These are phyloP conservation scores for Glossophaga mutica DNA, from an alignment of 2,797 vertebrate genomes.

Conservation along the genomic window DNA sequence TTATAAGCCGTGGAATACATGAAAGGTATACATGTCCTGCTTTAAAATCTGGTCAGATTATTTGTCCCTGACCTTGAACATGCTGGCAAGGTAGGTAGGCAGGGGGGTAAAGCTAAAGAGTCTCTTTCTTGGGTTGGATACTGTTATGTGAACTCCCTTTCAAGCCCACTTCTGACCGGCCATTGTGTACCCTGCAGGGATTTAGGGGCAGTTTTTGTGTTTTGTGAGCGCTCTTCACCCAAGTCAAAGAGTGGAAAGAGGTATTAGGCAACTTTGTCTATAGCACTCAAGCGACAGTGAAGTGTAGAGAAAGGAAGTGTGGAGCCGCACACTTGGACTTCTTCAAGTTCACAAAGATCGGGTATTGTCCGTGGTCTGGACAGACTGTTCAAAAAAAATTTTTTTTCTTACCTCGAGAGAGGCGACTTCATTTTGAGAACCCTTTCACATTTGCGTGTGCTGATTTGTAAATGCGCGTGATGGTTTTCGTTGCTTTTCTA, in stretches of 20 bases:
- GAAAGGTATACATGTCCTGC: not conserved
- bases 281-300: not conserved
- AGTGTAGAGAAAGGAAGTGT: not conserved
- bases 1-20: not conserved
- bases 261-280: rapidly evolving
- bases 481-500: not conserved
- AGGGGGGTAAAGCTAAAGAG: not conserved
- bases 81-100: not conserved
- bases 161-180: not conserved
- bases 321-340: not conserved
- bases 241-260: not conserved
- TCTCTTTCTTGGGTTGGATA: not conserved
- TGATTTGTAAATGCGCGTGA: not conserved
- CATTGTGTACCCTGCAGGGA: not conserved
- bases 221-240: not conserved
- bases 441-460: not conserved
- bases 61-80: not conserved
- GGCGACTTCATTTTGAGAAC: not conserved
- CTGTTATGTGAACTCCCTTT: not conserved
- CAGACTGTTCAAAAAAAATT: not conserved
- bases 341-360: not conserved
- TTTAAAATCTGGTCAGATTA: not conserved
- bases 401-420: not conserved
- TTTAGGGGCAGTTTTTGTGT: not conserved
- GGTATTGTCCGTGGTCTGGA: not conserved